These are phyloP conservation scores for Geophilus truncorum DNA, from an alignment of 2,888 invertebrate species.

Conservation along the genomic window DNA sequence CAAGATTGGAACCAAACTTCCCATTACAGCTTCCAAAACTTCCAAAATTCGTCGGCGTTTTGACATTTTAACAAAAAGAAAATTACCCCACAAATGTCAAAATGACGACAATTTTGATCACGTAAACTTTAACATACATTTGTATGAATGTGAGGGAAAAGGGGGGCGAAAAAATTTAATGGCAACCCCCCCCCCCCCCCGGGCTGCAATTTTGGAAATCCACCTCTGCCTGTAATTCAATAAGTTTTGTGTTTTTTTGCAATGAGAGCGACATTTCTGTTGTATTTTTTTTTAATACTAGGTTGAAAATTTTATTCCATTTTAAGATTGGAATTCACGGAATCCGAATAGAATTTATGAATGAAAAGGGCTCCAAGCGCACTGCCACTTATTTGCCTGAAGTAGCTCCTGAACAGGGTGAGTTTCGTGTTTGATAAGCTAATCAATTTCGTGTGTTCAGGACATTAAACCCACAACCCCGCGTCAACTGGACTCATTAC, in stretches of 20 bases:
- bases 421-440: background rate
- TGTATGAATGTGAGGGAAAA: no score
- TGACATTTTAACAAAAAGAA: no score
- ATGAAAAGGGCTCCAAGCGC: constrained; percentile 84
- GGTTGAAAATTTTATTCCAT: background rate
- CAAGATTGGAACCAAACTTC: no score
- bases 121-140: no score
- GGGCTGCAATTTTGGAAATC: no score
- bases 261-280: background rate
- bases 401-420: constrained; percentile 97
- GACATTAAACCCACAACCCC: background rate
- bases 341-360: constrained; percentile 94
- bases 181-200: no score
- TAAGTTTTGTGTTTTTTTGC: background rate
- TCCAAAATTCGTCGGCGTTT: no score
- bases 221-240: background rate
- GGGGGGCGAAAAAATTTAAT: no score
- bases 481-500: background rate
- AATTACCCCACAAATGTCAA: no score
- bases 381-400: constrained; percentile 98
- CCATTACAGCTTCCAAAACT: no score
- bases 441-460: background rate
- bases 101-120: no score
- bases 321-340: constrained; percentile 75
- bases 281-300: background rate